Conservation (phyloP, 2,888 invertebrate genomes). For the Camptogramma bilineatum region DNA sequence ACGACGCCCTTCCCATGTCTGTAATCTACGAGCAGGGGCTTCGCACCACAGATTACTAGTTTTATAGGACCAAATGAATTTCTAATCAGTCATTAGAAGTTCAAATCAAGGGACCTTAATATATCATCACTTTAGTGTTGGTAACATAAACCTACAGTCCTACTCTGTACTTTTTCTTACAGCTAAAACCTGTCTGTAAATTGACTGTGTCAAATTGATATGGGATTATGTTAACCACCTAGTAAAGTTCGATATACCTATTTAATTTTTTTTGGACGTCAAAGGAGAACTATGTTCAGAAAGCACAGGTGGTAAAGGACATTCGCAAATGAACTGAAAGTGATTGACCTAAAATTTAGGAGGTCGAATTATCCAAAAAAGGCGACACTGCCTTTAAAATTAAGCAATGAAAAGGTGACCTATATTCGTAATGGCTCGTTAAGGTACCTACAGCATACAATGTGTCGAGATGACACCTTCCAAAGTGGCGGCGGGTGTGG, state of each 20-base stretch:
- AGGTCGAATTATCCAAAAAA: conserved; percentile 20
- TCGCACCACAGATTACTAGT: not conserved
- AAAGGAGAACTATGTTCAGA: too few relatives aligned
- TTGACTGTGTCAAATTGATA: too few relatives aligned
- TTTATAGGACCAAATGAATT: not conserved
- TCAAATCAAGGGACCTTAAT: too few relatives aligned
- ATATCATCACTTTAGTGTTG: too few relatives aligned
- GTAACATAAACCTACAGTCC: too few relatives aligned
- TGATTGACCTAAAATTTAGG: not conserved
- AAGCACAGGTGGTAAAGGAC: not conserved
- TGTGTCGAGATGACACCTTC: conserved; percentile 50
- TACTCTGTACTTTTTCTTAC: too few relatives aligned
- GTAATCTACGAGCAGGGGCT: not conserved
- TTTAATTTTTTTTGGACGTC: too few relatives aligned
- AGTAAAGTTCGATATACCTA: too few relatives aligned
- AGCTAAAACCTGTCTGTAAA: too few relatives aligned
- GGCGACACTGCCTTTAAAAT: conserved; percentile 28
- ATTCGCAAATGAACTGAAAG: not conserved
- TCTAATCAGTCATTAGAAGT: not conserved
- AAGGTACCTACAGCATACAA: conserved; percentile 50
- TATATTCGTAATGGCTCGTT: conserved; percentile 58
- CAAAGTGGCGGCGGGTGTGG: conserved; percentile 57
- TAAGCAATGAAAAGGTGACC: conserved; percentile 46
- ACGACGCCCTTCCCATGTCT: conserved; percentile 41
- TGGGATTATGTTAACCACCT: too few relatives aligned